These are phyloP conservation scores for Cyclina sinensis DNA, from an alignment of 1,140 invertebrate species.

Conservation along the genomic window DNA sequence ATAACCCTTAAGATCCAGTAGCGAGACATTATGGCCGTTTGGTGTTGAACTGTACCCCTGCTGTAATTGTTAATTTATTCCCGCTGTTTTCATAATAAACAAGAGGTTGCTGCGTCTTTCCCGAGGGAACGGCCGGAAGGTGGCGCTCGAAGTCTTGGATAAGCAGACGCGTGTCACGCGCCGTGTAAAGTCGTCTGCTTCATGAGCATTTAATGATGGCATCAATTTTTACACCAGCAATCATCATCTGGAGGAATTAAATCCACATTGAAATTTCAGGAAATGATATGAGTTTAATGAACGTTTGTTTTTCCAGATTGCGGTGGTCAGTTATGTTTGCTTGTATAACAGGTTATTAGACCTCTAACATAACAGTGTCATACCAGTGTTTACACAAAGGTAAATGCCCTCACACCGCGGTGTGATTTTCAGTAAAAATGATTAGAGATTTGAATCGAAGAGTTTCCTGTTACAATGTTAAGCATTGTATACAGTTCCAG, in stretches of 20 bases:
- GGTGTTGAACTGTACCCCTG: background rate
- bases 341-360: conserved; percentile 42
- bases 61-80: conserved; percentile 38
- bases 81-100: conserved; percentile 59
- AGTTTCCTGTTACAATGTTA: no score
- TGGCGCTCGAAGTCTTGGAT: conserved; percentile 29
- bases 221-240: conserved; percentile 42
- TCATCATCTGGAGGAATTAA: conserved; percentile 38
- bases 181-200: conserved; percentile 19
- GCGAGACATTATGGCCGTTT: background rate
- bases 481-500: no score
- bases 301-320: conserved; percentile 40
- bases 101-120: background rate
- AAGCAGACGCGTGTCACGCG: conserved; percentile 54
- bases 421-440: no score
- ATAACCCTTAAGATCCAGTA: background rate
- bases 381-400: background rate
- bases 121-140: conserved; percentile 24
- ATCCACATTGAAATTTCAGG: conserved; percentile 47
- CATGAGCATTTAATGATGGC: conserved; percentile 60
- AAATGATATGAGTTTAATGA: conserved; percentile 49
- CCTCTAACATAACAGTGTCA: conserved; percentile 24
- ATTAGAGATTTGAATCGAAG: no score
- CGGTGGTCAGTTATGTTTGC: conserved; percentile 33
- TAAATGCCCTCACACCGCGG: background rate